A percentile compares a stretch with the other conserved stretches of the same genome.
Evolutionary conservation across 2,797 vertebrate genomes (phyloP).

Genomic region (Enteromius viviparus): DNA sequence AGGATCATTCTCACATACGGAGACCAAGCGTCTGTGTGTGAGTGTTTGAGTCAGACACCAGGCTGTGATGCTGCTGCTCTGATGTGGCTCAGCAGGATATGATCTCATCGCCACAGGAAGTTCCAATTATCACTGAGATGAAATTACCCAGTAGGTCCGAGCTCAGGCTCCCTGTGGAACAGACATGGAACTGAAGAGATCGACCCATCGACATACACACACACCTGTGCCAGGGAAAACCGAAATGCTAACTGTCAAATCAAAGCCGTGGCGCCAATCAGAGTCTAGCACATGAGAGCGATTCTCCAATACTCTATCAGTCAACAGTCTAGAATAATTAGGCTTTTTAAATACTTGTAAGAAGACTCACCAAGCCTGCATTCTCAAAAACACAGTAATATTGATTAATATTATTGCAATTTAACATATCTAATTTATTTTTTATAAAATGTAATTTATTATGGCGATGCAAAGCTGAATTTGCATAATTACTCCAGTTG

Average conservation of each 20-base stretch:
- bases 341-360: neutral
- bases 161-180: slow-evolving; percentile 47
- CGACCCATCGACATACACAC: slow-evolving; percentile 27
- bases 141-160: slow-evolving; percentile 55
- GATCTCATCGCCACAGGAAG: slow-evolving; percentile 61
- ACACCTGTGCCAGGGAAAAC: slow-evolving; percentile 44
- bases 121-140: slow-evolving; percentile 60
- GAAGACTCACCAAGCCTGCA: no score
- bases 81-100: slow-evolving; percentile 60
- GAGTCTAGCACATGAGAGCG: neutral
- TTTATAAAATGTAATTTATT: neutral
- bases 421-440: neutral
- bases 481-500: neutral
- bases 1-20: neutral
- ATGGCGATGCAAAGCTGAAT: neutral
- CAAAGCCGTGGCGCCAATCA: slow-evolving; percentile 26
- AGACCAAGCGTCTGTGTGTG: slow-evolving; percentile 6
- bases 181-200: slow-evolving; percentile 45
- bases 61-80: slow-evolving; percentile 51
- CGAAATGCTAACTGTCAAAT: slow-evolving; percentile 15
- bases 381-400: neutral
- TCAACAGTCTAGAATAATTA: neutral
- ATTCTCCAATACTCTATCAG: neutral
- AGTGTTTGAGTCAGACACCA: slow-evolving; percentile 46
- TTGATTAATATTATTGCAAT: neutral